These are phyloP conservation scores for Rynchops niger DNA, from an alignment of 2,113 vertebrate genomes.

Conservation along the genomic window DNA sequence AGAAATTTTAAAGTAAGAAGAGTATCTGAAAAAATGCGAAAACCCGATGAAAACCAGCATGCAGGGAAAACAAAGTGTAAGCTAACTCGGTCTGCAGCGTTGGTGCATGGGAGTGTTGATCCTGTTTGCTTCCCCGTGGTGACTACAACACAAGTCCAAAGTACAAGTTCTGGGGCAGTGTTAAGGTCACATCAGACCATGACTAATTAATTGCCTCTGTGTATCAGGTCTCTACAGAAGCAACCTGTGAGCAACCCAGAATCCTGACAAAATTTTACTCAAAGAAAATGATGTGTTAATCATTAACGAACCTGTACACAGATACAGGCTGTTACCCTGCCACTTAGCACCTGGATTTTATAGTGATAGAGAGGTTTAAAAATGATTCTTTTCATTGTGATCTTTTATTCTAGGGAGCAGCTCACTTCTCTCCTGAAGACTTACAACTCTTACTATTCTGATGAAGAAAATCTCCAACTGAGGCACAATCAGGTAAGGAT, in stretches of 20 bases:
- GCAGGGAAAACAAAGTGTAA: not conserved
- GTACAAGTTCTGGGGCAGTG: not conserved
- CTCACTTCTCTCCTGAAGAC: conserved; percentile 74
- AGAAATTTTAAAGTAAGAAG: not conserved
- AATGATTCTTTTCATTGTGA: not conserved
- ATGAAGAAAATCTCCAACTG: conserved; percentile 78
- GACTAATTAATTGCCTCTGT: not conserved
- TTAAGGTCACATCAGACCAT: not conserved
- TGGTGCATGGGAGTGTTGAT: not conserved
- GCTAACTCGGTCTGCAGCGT: rapidly evolving
- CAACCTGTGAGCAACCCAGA: not conserved
- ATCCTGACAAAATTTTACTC: not conserved
- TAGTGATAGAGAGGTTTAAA: not conserved
- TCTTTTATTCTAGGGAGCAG: conserved; percentile 67
- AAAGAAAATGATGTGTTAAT: not conserved
- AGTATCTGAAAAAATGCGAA: not conserved
- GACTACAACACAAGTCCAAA: not conserved
- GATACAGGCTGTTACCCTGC: not conserved
- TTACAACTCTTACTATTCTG: conserved; percentile 78
- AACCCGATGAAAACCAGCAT: rapidly evolving
- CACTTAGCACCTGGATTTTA: not conserved
- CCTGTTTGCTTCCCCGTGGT: not conserved
- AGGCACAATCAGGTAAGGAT: conserved; percentile 69
- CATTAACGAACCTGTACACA: not conserved
- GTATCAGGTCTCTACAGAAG: not conserved